Evolutionary conservation across 1,140 invertebrate genomes (phyloP).

Genomic region (Drosophila pruinosa): DNA sequence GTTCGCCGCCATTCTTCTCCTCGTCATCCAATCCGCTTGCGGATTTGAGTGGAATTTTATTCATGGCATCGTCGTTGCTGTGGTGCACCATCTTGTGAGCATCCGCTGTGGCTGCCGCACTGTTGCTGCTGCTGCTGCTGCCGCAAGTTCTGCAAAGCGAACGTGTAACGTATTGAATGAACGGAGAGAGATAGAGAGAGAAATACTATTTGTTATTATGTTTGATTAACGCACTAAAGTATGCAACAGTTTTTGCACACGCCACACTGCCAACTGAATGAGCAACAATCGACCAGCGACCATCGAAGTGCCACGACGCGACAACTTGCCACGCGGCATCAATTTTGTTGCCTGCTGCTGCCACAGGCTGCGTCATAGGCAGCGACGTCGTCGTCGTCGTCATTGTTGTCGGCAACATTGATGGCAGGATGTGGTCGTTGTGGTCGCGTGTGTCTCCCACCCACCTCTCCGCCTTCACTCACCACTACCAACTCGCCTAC

Average conservation of each 20-base stretch:
- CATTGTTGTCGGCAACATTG: slow-evolving; percentile 40
- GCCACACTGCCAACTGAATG: slow-evolving; percentile 43
- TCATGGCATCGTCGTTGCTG: slow-evolving; percentile 78
- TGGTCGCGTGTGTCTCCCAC: slow-evolving; percentile 16
- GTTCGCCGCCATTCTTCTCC: slow-evolving; percentile 77
- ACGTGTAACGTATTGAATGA: background rate
- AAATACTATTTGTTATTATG: too few species aligned
- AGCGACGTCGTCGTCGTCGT: slow-evolving; percentile 8
- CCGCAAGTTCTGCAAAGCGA: slow-evolving; percentile 2
- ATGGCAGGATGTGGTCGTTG: slow-evolving; percentile 62
- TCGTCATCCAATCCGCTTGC: slow-evolving; percentile 72
- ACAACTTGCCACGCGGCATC: slow-evolving; percentile 16
- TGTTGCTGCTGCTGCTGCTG: slow-evolving; percentile 24
- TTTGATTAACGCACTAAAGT: slow-evolving; percentile 17
- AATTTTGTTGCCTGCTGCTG: slow-evolving; percentile 2
- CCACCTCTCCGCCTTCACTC: background rate
- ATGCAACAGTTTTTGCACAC: slow-evolving; percentile 62
- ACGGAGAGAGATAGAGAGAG: background rate
- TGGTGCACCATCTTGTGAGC: slow-evolving; percentile 80
- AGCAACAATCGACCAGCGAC: slow-evolving; percentile 12
- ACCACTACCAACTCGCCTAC: too few species aligned
- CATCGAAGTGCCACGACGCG: background rate
- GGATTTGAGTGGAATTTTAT: slow-evolving; percentile 80
- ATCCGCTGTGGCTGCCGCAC: slow-evolving; percentile 43
- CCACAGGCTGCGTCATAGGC: slow-evolving; percentile 10